A percentile compares a stretch with the other conserved stretches of the same genome.
Conservation (phyloP, 2,888 invertebrate species). For the Athrips mouffetella region DNA sequence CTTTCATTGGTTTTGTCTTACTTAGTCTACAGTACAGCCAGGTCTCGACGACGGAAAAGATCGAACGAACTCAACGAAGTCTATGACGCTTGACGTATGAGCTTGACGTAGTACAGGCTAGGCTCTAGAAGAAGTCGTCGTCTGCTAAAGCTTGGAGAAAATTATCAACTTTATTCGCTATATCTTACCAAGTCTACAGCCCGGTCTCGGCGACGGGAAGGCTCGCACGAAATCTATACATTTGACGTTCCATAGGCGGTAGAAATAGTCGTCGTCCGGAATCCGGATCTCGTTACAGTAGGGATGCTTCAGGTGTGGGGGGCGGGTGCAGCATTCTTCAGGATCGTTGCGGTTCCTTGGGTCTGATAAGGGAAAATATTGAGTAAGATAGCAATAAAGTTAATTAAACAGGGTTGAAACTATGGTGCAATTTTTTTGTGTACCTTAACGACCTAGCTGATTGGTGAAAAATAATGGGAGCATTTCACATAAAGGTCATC, state of each 20-base stretch:
- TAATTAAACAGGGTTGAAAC: neutral
- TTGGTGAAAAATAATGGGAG: too few species aligned
- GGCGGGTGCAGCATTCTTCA: conserved; percentile 92
- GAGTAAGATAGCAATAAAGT: neutral
- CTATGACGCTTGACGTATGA: too few species aligned
- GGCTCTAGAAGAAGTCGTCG: too few species aligned
- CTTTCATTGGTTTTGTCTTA: too few species aligned
- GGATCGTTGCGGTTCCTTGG: conserved; percentile 92
- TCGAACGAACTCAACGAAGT: too few species aligned
- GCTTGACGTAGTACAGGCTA: too few species aligned
- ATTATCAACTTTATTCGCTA: neutral
- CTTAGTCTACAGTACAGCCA: too few species aligned
- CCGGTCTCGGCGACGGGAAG: conserved; percentile 91
- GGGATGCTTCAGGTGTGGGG: conserved; percentile 89
- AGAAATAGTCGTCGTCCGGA: conserved; percentile 95
- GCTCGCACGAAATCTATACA: conserved; percentile 95
- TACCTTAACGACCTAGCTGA: too few species aligned
- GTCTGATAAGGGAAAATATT: conserved; percentile 78
- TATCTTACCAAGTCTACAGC: conserved; percentile 87
- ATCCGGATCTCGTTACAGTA: conserved; percentile 94
- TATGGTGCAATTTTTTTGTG: neutral
- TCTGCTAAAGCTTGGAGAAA: too few species aligned
- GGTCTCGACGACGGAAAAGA: too few species aligned
- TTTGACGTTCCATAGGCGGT: conserved; percentile 87
- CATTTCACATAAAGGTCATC: too few species aligned